Base-by-base conservation (phyloP, 2,113 vertebrate species). In the Cochlearius cochlearius region DNA sequence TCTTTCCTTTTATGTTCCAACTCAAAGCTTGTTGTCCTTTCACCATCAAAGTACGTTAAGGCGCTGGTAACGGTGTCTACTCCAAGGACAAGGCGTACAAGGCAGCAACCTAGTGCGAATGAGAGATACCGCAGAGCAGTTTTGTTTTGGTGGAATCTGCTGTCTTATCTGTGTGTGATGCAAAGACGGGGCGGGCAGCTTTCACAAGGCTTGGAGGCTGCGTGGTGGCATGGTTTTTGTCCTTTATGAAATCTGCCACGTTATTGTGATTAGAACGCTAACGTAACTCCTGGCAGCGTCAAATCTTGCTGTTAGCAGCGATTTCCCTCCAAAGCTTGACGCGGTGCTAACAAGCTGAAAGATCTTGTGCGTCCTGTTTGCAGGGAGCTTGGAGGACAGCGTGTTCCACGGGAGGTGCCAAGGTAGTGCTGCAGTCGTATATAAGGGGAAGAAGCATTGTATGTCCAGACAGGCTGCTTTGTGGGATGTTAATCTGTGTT, bases 221-320 rank as follows among this genome's bases (percentile, higher is more conserved):
- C 19, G 1, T 29, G 78, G 89, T 85, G 72, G 80, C 74, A 36
- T 82, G 87, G 73, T 91, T 92, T 67, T 74, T 94, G 84, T 94
- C 75, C 85, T 92, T 41, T 63, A 3, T 49, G 60, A 82, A 95
- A 91, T 56, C 67, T 13, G 7, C 75, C 59, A n/a, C 18, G 41
- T 82, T 90, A 41, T 41, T 94, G 55, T 56, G 92, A 95, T 94
- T 96, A 82, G 94, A 91, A 68, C 1, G 2, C 77, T 81, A 76
- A 82, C 80, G 59, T 93, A 78, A 92, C 83, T 88, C 74, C 78
- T 88, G 88, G 94, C 96, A 95, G 94, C 13, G 2, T 55, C 86
- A 29, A 39, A 79, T 77, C 95, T 88, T 21, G 4, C 90, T 10
- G 83, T 79, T 68, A 50, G 74, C 78, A 90, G 79, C 2, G 7